Conservation (phyloP, 2,797 vertebrate species). For the Lepidocolaptes lacrymiger region DNA sequence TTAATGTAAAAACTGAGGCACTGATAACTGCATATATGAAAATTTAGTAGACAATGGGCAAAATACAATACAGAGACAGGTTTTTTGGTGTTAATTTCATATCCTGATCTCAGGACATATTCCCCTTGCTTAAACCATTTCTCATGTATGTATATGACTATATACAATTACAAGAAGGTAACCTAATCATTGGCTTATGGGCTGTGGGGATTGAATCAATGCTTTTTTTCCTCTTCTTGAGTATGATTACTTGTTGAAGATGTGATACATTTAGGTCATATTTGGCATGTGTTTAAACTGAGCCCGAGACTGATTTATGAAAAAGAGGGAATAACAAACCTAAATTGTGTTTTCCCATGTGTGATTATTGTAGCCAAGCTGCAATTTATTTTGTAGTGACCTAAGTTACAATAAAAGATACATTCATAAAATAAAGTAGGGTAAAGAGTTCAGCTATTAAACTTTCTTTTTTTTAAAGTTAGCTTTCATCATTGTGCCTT, state of each 20-base stretch:
- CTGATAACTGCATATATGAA: background rate
- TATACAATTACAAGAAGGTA: background rate
- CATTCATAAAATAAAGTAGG: background rate
- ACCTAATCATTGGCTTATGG: background rate
- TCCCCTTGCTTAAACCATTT: background rate
- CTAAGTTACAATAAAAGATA: slow-evolving; percentile 17
- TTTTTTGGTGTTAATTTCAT: background rate
- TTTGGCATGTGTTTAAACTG: slow-evolving; percentile 23
- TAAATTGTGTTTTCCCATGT: background rate
- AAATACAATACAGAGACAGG: background rate
- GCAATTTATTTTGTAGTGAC: slow-evolving; percentile 21
- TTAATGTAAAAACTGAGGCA: background rate
- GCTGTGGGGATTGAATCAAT: background rate
- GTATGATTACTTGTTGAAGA: slow-evolving; percentile 24
- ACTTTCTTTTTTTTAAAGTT: background rate
- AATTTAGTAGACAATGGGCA: background rate
- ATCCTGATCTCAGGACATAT: background rate
- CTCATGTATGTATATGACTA: background rate
- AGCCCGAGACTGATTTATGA: background rate
- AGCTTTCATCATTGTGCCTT: slow-evolving; percentile 16
- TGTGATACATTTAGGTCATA: slow-evolving; percentile 39
- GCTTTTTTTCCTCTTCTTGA: background rate
- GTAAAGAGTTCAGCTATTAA: slow-evolving; percentile 8
- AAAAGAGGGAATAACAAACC: background rate
- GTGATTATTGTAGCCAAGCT: slow-evolving; percentile 16